Evolutionary conservation across 2,113 vertebrate genomes (phyloP), one percentile per base, ranked within the genome.

Genomic region (Eptesicus fuscus): DNA sequence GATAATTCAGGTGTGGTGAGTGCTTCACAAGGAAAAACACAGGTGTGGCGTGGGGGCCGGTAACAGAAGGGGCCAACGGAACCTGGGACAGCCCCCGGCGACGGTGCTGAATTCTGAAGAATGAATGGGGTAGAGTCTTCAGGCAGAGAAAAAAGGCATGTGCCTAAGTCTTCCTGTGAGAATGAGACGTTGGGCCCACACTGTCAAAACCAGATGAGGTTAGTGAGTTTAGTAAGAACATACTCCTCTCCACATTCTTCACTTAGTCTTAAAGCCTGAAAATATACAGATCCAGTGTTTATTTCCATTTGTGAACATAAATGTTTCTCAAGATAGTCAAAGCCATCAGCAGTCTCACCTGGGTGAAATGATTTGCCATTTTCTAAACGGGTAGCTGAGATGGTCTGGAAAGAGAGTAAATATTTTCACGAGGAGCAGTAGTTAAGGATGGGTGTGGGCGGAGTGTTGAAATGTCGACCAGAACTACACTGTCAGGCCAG

Each of bases 221-320:
- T 49, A 5, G 40, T 90, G 49, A 76, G 17, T 32, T 53, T 85
- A 77, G 40, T 82, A 77, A 84, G 78, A 61, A 56, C 56, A 74
- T 0, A 11, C 12, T 65, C 32, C 42, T 76, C 6, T 61, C n/a
- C 44, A n/a, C n/a, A 23, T 35, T 92, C 61, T 91, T 78, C n/a
- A 71, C 61, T 85, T 51, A 87, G 40, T 51, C 35, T 70, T 23
- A 23, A 95, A 73, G 70, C 63, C 80, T 65, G 49, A 74, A 85
- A 69, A 61, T 80, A 18, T 74, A 42, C 28, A 82, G 23, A 44
- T 82, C 35, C 61, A 82, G 30, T 5, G 8, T 59, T 85, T 93
- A 37, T 95, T 78, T 61, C 35, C 40, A 74, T 79, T 37, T 69
- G 32, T 79, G 90, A 83, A 44, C 17, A 25, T 74, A 79, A 70